These are phyloP conservation scores for Odontothrips loti DNA, from an alignment of 2,888 invertebrate species.

Conservation along the genomic window DNA sequence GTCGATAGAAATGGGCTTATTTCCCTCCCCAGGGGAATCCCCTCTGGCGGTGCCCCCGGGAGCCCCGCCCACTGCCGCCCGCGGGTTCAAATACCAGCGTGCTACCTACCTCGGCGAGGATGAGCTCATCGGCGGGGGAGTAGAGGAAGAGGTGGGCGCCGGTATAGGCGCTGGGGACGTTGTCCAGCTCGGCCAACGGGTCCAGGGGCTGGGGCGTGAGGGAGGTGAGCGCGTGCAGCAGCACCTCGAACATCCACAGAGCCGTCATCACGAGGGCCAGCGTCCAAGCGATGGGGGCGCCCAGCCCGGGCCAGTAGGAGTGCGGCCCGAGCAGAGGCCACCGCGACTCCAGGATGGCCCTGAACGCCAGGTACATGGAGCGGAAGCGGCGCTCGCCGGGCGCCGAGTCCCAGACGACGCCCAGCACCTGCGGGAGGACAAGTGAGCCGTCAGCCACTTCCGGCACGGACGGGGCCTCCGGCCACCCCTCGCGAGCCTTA, in stretches of 20 bases:
- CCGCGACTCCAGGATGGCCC: slow-evolving; percentile 49
- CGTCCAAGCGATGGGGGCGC: neutral
- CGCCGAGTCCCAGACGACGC: slow-evolving; percentile 68
- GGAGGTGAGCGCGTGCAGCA: neutral
- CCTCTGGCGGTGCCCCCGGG: too few relatives aligned
- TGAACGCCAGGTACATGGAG: slow-evolving; percentile 57
- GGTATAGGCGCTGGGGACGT: slow-evolving; percentile 44
- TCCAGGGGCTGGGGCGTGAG: slow-evolving; percentile 2
- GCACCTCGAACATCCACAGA: neutral
- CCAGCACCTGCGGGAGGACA: slow-evolving; percentile 50
- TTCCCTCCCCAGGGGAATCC: too few relatives aligned
- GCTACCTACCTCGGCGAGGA: slow-evolving; percentile 45
- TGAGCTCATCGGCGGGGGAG: slow-evolving; percentile 64
- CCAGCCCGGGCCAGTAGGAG: neutral
- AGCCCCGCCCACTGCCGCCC: too few relatives aligned
- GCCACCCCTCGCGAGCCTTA: too few relatives aligned
- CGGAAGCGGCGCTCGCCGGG: slow-evolving; percentile 60
- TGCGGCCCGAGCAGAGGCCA: slow-evolving; percentile 42
- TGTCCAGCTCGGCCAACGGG: slow-evolving; percentile 2
- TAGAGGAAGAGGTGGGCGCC: slow-evolving; percentile 71
- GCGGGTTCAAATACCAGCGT: too few relatives aligned
- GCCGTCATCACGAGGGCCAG: slow-evolving; percentile 8
- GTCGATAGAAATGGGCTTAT: too few relatives aligned
- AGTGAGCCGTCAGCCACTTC: neutral
- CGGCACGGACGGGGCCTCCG: slow-evolving; percentile 12